Evolutionary conservation across 1,140 invertebrate species (phyloP).

Genomic region (Diabrotica undecimpunctata): DNA sequence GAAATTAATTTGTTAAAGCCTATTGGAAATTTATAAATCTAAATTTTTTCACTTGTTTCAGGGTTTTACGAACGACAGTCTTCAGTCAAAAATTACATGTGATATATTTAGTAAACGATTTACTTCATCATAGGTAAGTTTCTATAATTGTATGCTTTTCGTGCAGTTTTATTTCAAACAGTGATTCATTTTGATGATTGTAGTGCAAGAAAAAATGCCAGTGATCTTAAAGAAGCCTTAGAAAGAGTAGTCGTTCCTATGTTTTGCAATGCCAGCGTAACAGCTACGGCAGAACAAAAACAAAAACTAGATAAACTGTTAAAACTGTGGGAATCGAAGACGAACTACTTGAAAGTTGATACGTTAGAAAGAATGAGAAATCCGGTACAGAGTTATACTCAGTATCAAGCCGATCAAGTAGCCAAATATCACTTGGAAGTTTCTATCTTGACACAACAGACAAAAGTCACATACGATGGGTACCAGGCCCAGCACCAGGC

Average conservation of each 20-base stretch:
- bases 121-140: conserved; percentile 93
- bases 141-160: background rate
- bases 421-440: conserved; percentile 74
- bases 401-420: conserved; percentile 79
- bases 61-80: conserved; percentile 70
- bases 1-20: too few species aligned
- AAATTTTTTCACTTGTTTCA: conserved; percentile 47
- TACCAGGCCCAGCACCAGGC: conserved; percentile 93
- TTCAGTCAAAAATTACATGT: conserved; percentile 93
- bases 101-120: conserved; percentile 97
- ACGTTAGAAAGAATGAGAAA: conserved; percentile 82
- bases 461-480: conserved; percentile 48
- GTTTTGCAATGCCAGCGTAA: conserved; percentile 86
- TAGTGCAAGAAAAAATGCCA: conserved; percentile 90
- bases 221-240: conserved; percentile 85
- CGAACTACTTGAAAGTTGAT: conserved; percentile 83
- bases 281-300: conserved; percentile 80
- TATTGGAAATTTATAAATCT: too few species aligned
- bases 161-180: background rate
- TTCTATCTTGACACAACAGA: conserved; percentile 53
- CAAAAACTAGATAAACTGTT: conserved; percentile 88
- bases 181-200: conserved; percentile 35
- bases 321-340: conserved; percentile 93
- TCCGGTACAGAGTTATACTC: conserved; percentile 73
- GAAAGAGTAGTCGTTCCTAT: conserved; percentile 93